These are phyloP conservation scores for Holothuria leucospilota DNA, from an alignment of 53 echinoderm and acorn worm genomes.

Conservation along the genomic window DNA sequence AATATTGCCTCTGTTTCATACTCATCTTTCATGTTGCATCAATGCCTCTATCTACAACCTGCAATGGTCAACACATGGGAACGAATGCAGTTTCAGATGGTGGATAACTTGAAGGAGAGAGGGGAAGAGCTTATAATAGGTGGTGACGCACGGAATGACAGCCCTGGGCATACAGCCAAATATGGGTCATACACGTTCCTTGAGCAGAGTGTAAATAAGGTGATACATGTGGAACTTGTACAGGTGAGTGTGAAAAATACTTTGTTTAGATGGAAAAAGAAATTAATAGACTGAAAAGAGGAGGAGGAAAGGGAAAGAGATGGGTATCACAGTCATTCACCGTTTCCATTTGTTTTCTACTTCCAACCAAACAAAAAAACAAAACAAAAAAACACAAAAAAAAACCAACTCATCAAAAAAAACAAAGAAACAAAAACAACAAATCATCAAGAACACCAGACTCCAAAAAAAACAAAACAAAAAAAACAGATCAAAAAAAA, in stretches of 20 bases:
- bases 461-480: too few species aligned
- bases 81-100: neutral
- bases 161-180: slow-evolving; percentile 69
- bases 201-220: slow-evolving; percentile 39
- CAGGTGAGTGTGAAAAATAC: slow-evolving; percentile 14
- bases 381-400: too few species aligned
- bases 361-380: too few species aligned
- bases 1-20: slow-evolving; percentile 19
- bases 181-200: slow-evolving; percentile 62
- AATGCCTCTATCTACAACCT: slow-evolving; percentile 51
- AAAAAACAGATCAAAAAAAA: too few species aligned
- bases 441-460: too few species aligned
- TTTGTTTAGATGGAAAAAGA: too few species aligned
- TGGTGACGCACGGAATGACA: slow-evolving; percentile 61
- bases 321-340: too few species aligned
- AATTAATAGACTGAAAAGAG: too few species aligned
- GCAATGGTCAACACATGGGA: slow-evolving; percentile 38
- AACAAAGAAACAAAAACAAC: too few species aligned
- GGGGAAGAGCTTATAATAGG: slow-evolving; percentile 30
- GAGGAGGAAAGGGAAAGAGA: too few species aligned
- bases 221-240: slow-evolving; percentile 64
- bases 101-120: neutral
- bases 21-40: slow-evolving; percentile 52
- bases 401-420: too few species aligned
- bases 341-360: too few species aligned